phyloP scores from a whole-genome alignment of 2,797 vertebrate species.

The Aulostomus chinensis region DNA sequence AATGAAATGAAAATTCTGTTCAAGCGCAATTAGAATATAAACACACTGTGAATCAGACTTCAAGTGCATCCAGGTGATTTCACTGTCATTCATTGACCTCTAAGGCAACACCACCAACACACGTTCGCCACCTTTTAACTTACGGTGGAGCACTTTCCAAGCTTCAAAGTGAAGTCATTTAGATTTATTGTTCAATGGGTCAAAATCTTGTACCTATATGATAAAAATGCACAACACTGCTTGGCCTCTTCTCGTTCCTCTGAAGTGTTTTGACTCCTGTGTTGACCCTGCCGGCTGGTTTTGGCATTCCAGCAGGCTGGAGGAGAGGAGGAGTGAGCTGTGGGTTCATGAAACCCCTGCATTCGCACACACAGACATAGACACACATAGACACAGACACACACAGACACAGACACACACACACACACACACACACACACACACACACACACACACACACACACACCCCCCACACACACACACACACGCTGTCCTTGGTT shows the following conservation, averaged over 20 bases:
- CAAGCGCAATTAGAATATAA: too few species aligned
- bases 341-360: conserved; percentile 46
- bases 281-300: conserved; percentile 82
- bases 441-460: conserved; percentile 30
- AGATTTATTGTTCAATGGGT: conserved; percentile 46
- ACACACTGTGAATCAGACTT: conserved; percentile 3
- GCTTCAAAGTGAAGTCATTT: conserved; percentile 44
- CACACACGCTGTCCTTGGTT: conserved; percentile 70
- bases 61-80: conserved; percentile 3
- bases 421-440: conserved; percentile 31
- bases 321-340: conserved; percentile 64
- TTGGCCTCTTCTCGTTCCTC: conserved; percentile 72
- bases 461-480: conserved; percentile 33
- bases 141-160: conserved; percentile 11
- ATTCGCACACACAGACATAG: conserved; percentile 31
- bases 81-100: too few species aligned
- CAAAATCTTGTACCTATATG: conserved; percentile 40
- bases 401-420: conserved; percentile 30
- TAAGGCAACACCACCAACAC: conserved; percentile 17
- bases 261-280: conserved; percentile 72
- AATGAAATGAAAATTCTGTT: too few species aligned
- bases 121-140: conserved; percentile 50
- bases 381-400: conserved; percentile 29
- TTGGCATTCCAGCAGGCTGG: conserved; percentile 81
- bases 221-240: conserved; percentile 68